Evolutionary conservation across 2,113 vertebrate genomes (phyloP).

Genomic region (Rhynchopsitta pachyrhyncha): DNA sequence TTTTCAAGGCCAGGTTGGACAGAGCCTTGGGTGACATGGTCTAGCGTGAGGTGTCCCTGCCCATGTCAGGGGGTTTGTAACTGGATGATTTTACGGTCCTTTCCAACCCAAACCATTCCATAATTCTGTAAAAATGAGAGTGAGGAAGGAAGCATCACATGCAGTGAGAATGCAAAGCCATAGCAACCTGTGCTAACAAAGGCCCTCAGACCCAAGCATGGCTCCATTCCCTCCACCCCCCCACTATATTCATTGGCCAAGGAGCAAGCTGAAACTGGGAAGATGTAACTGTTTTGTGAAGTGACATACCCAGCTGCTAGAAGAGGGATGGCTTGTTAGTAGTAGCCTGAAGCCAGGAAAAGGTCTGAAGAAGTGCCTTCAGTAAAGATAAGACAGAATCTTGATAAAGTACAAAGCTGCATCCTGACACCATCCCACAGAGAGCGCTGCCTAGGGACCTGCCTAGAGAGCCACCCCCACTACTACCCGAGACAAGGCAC

Average conservation of each 20-base stretch:
- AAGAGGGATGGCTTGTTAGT: neutral
- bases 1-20: neutral
- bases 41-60: neutral
- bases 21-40: neutral
- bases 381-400: neutral
- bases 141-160: neutral
- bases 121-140: neutral
- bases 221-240: neutral
- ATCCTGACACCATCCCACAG: neutral
- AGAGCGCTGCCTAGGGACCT: neutral
- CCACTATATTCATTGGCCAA: neutral
- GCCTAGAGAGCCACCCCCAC: neutral
- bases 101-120: neutral
- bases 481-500: neutral
- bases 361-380: neutral
- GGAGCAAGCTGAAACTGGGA: neutral
- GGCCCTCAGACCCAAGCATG: fast-evolving
- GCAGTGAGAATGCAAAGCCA: neutral
- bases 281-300: neutral
- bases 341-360: neutral
- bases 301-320: neutral
- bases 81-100: neutral
- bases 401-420: neutral
- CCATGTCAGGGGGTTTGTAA: neutral
- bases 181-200: neutral